Percentiles rank a stretch among this genome's conserved stretches.
Evolutionary conservation across 2,888 invertebrate species (phyloP).

Genomic region (Smittia aterrima): DNA sequence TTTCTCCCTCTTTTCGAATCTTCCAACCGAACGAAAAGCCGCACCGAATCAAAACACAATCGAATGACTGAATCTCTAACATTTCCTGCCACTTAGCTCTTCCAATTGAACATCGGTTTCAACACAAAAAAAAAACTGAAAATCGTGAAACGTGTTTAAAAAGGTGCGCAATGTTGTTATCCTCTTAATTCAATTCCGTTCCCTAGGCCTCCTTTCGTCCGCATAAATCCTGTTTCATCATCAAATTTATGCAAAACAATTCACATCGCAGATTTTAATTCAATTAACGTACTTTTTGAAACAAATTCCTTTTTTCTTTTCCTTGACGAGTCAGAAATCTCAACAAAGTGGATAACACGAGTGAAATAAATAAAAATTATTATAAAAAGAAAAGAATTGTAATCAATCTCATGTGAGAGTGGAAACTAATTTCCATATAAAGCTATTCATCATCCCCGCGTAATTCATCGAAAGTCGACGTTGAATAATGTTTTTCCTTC

Average conservation of each 20-base stretch:
- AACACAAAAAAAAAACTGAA: too few species aligned
- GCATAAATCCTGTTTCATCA: not conserved
- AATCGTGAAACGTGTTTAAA: not conserved
- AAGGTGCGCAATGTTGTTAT: not conserved
- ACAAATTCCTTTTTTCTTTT: not conserved
- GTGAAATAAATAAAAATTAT: not conserved
- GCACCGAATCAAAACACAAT: slow-evolving; percentile 3
- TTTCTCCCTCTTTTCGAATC: not conserved
- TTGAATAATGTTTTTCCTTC: not conserved
- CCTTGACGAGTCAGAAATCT: too few species aligned
- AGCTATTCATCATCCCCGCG: not conserved
- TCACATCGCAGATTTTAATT: slow-evolving; percentile 6
- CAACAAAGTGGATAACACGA: too few species aligned
- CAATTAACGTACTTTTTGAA: not conserved
- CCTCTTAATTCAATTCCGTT: not conserved
- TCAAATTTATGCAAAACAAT: slow-evolving; percentile 5
- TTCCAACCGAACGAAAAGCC: not conserved
- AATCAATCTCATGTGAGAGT: not conserved
- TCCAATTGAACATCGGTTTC: not conserved
- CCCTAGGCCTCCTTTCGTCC: too few species aligned
- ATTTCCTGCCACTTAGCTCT: not conserved
- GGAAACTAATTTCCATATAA: not conserved
- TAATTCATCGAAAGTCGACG: not conserved
- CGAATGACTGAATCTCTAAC: not conserved
- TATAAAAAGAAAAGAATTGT: not conserved